Base-by-base conservation (phyloP, 1,140 invertebrate species). In the Alviniconcha marisindica region DNA sequence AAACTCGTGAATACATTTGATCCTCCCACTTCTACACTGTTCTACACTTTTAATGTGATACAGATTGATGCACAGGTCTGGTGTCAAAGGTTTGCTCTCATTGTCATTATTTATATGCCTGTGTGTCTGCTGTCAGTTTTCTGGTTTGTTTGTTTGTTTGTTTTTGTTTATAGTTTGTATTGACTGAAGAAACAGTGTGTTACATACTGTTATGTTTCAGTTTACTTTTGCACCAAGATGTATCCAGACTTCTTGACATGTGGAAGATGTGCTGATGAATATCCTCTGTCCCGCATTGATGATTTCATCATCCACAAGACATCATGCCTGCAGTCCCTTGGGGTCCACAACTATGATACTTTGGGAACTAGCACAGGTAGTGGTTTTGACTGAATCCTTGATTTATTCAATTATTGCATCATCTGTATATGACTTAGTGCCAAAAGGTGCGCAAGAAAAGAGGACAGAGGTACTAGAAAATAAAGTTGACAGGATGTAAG, bases 301-400 rank as follows among this genome's bases (percentile, higher is more conserved):
- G 78, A 85, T 18, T 91, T 91, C 78, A 90, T 91, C 36, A 78
- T 89, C 69, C 90, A 91, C 80, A 91, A 91, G 87, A 78, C 90
- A 88, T 69, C 78, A 40, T 84, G 77, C 21, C 51, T 38, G 51
- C 73, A 63, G 44, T 18, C 80, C n/a, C 28, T 36, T 38, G 10
- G 2, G 28, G 51, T 51, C 24, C 36, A 82, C 18, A 56, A 36
- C 60, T n/a, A 63, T 7, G 7, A 31, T 7, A 63, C 28, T n/a
- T 24, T 63, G 21, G 4, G 5, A n/a, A 7, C 28, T 63, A 7
- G 7, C 7, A 24, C 28, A n/a, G 60, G 28, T 63, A n/a, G n/a
- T n/a, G n/a, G n/a, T n/a, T n/a, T n/a, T n/a, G n/a, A n/a, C n/a
- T n/a, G n/a, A n/a, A n/a, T n/a, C n/a, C n/a, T n/a, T n/a, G n/a